Evolutionary conservation across 2,797 vertebrate genomes (phyloP), one percentile per base, ranked within the genome.

Genomic region (Acestrorhynchus altus): DNA sequence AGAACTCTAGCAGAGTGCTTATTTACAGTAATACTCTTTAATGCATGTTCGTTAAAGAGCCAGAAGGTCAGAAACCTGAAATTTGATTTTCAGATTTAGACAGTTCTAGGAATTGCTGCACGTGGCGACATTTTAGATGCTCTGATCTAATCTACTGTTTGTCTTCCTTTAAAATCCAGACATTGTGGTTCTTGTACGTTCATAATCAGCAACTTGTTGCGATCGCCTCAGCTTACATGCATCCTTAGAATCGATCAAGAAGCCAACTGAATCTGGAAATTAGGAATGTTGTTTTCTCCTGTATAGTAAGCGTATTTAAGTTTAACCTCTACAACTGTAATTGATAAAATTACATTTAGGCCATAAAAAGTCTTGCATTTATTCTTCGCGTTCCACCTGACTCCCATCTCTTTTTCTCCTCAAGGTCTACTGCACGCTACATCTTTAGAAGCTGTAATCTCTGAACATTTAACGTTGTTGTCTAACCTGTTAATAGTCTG

Each of bases 21-120:
- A 83, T 85, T 85, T 85, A 85, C 79, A 83, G 81, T 52, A n/a
- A 39, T 75, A 68, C 78, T 68, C 76, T 79, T 72, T n/a, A 54
- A 76, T 72, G 46, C 22, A 13, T 71, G 57, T 78, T 74, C 63
- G 49, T 82, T 82, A 75, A 78, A 78, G n/a, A 15, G 16, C 0
- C 18, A 74, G 51, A 28, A 46, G 35, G 22, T 8, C 39, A 26
- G 40, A 8, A 15, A 44, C 39, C 4, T 11, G n/a, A n/a, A n/a
- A 3, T 57, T 4, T 42, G 39, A n/a, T 42, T 11, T 64, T n/a
- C 5, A 18, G 4, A 40, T 16, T 24, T 8, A 56, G 52, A 4
- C 52, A 20, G 13, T 56, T 71, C 11, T 11, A 18, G 22, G 2
- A 28, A 28, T 18, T 59, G n/a, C 16, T 31, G 11, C 28, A 59